Percentiles rank a stretch among this genome's conserved stretches.
Conservation (phyloP, 1,140 invertebrate genomes). For the Pseudomyrmex pallidus region DNA sequence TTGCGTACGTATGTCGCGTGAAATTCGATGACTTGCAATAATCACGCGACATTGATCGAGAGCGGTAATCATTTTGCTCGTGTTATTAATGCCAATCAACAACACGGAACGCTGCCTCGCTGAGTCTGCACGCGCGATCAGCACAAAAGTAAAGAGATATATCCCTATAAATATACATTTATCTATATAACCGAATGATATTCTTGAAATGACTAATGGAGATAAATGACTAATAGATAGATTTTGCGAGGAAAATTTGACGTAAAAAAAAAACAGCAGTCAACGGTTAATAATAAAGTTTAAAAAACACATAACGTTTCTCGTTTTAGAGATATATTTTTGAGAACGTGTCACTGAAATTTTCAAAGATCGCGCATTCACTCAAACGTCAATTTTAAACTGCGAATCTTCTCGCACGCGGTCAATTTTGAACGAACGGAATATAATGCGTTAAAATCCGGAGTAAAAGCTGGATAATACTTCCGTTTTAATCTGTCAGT, state of each 20-base stretch:
- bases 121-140: slow-evolving; percentile 1
- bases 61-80: slow-evolving; percentile 10
- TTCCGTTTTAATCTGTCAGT: slow-evolving; percentile 21
- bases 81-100: slow-evolving; percentile 1
- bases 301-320: neutral
- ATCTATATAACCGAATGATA: neutral
- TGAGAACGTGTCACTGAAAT: neutral
- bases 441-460: slow-evolving; percentile 13
- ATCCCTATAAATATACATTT: slow-evolving; percentile 37
- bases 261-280: neutral
- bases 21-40: slow-evolving; percentile 23
- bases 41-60: slow-evolving; percentile 9
- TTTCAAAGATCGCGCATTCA: slow-evolving; percentile 5
- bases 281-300: slow-evolving; percentile 28
- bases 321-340: slow-evolving; percentile 27
- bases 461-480: neutral
- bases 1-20: neutral
- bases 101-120: neutral
- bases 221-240: neutral
- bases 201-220: neutral
- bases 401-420: neutral
- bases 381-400: slow-evolving; percentile 20
- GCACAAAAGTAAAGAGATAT: neutral
- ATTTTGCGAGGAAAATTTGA: slow-evolving; percentile 17
- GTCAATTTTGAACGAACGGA: slow-evolving; percentile 16